phyloP scores from a whole-genome alignment of 2,113 vertebrate species.

The Cinclus cinclus region DNA sequence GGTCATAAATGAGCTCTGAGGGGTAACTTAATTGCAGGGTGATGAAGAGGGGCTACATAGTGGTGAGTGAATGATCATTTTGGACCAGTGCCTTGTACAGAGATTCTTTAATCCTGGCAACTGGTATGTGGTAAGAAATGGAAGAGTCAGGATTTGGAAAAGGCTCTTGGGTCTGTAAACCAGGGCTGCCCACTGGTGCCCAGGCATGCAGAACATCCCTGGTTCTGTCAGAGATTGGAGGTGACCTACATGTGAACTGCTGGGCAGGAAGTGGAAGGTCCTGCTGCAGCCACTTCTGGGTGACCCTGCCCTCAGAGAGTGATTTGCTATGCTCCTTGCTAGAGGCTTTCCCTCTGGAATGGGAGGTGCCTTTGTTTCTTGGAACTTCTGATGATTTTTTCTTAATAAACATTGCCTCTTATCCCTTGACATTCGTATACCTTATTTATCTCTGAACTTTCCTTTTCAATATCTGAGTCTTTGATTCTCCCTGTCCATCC shows the following conservation, averaged over 20 bases:
- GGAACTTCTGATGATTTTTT: neutral
- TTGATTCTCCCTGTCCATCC: neutral
- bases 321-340: neutral
- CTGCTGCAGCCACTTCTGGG: neutral
- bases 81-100: neutral
- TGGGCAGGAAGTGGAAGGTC: neutral
- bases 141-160: neutral
- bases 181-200: neutral
- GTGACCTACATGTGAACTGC: neutral
- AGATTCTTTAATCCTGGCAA: neutral
- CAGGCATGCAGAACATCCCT: neutral
- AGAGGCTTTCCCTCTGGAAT: neutral
- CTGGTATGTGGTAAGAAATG: neutral
- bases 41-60: neutral
- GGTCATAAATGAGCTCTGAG: neutral
- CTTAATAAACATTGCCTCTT: neutral
- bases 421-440: neutral
- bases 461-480: neutral
- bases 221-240: neutral
- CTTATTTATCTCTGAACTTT: neutral
- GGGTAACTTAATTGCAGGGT: neutral
- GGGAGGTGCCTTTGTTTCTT: neutral
- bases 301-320: neutral
- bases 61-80: neutral
- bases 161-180: neutral